These are phyloP conservation scores for Drosophila robusta DNA, from an alignment of 2,888 invertebrate genomes.

Conservation along the genomic window DNA sequence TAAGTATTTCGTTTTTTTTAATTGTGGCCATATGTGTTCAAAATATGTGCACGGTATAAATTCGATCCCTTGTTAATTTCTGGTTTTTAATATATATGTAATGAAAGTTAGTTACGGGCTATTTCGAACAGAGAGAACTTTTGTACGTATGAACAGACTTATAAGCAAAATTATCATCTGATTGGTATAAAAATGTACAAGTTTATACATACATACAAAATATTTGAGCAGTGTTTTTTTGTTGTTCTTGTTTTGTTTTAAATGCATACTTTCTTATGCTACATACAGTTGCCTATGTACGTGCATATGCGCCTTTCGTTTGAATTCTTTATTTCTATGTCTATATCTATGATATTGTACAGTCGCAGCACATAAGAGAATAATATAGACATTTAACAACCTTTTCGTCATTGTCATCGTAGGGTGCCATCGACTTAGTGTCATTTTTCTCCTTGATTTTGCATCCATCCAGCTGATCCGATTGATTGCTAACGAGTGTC, in stretches of 20 bases:
- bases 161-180: slow-evolving; percentile 26
- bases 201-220: slow-evolving; percentile 43
- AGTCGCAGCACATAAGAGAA: slow-evolving; percentile 85
- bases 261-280: slow-evolving; percentile 42
- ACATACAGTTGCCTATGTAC: slow-evolving; percentile 27
- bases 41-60: slow-evolving; percentile 29
- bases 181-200: slow-evolving; percentile 31
- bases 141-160: slow-evolving; percentile 24
- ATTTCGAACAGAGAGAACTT: background rate
- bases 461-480: slow-evolving; percentile 76
- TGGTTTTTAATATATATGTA: slow-evolving; percentile 9
- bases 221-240: slow-evolving; percentile 31
- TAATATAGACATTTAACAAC: slow-evolving; percentile 84
- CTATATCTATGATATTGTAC: slow-evolving; percentile 82
- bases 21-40: slow-evolving; percentile 1
- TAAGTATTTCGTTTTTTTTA: slow-evolving; percentile 5
- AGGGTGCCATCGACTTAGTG: slow-evolving; percentile 39
- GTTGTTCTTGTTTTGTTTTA: slow-evolving; percentile 5
- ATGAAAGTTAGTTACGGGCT: slow-evolving; percentile 19
- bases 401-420: slow-evolving; percentile 79
- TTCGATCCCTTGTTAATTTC: slow-evolving; percentile 25
- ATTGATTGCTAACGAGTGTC: slow-evolving; percentile 37
- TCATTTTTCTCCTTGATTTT: slow-evolving; percentile 54
- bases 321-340: slow-evolving; percentile 20
- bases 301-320: slow-evolving; percentile 20